Evolutionary conservation across 2,888 invertebrate species (phyloP).

Genomic region (Drosophila fungiperda): DNA sequence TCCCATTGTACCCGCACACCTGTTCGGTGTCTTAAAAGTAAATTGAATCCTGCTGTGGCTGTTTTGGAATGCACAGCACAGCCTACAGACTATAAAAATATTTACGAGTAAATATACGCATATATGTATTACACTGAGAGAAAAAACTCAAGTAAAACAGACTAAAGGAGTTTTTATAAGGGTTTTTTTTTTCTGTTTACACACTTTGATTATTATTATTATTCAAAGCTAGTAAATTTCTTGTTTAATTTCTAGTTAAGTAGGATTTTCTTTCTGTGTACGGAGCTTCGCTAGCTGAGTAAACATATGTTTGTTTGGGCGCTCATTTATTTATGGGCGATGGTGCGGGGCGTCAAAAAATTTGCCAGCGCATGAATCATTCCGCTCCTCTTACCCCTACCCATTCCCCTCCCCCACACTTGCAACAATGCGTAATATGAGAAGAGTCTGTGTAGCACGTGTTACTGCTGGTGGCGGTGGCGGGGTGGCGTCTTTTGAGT

Average conservation of each 20-base stretch:
- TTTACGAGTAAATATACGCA: slow-evolving; percentile 69
- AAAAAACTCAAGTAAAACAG: not conserved
- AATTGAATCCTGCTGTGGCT: slow-evolving; percentile 58
- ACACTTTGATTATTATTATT: not conserved
- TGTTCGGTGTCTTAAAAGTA: slow-evolving; percentile 35
- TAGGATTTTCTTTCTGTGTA: not conserved
- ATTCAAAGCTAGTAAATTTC: not conserved
- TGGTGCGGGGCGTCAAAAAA: slow-evolving; percentile 63
- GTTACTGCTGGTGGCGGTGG: slow-evolving; percentile 25
- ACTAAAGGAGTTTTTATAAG: not conserved
- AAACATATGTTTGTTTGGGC: slow-evolving; percentile 68
- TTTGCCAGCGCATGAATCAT: slow-evolving; percentile 78
- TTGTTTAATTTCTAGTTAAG: not conserved
- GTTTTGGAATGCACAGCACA: slow-evolving; percentile 34
- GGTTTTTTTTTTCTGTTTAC: not conserved
- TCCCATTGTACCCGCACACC: not conserved
- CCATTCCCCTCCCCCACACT: not conserved
- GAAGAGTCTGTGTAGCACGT: slow-evolving; percentile 37
- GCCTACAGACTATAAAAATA: slow-evolving; percentile 76
- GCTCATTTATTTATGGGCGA: slow-evolving; percentile 58
- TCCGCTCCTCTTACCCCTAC: slow-evolving; percentile 18
- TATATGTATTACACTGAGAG: slow-evolving; percentile 53
- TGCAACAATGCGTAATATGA: slow-evolving; percentile 67
- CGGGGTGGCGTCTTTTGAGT: slow-evolving; percentile 24
- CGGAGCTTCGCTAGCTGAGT: slow-evolving; percentile 22